These are phyloP conservation scores for Parasteatoda tepidariorum DNA, from an alignment of 1,140 invertebrate species.

Conservation along the genomic window DNA sequence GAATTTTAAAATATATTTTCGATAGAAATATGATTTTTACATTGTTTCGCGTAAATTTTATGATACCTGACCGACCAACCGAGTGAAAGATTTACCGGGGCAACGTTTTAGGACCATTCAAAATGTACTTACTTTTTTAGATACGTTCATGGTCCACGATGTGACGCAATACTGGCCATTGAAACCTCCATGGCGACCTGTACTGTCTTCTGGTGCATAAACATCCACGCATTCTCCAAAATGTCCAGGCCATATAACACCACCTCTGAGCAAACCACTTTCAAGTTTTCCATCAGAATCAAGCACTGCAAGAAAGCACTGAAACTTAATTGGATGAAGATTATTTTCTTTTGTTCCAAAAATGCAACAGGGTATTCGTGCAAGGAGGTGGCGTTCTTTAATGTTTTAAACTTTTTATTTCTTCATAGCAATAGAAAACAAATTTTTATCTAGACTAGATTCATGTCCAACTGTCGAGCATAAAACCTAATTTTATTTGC, in stretches of 20 bases:
- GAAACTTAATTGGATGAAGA: not conserved
- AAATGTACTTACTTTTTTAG: conserved; percentile 8
- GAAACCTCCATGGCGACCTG: conserved; percentile 54
- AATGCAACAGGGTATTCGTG: not conserved
- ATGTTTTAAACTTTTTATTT: too few relatives aligned
- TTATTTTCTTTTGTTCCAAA: not conserved
- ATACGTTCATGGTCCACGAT: conserved; percentile 32
- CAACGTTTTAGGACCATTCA: too few relatives aligned
- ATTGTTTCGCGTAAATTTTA: too few relatives aligned
- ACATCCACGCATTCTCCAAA: conserved; percentile 62
- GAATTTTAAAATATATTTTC: too few relatives aligned
- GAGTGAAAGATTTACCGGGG: too few relatives aligned
- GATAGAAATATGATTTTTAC: too few relatives aligned
- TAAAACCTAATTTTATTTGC: too few relatives aligned
- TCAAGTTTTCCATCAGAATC: conserved; percentile 63
- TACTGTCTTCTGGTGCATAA: conserved; percentile 18
- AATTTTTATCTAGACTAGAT: too few relatives aligned
- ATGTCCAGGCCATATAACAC: conserved; percentile 62
- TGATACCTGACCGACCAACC: too few relatives aligned
- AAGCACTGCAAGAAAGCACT: conserved; percentile 58
- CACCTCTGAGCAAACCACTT: conserved; percentile 62
- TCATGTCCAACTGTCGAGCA: too few relatives aligned
- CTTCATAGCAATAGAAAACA: too few relatives aligned
- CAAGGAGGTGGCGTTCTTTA: too few relatives aligned
- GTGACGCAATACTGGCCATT: conserved; percentile 62